Percentiles rank a stretch among this genome's conserved stretches.
Conservation (phyloP, 1,140 invertebrate genomes). For the Geopemphigus sp. region DNA sequence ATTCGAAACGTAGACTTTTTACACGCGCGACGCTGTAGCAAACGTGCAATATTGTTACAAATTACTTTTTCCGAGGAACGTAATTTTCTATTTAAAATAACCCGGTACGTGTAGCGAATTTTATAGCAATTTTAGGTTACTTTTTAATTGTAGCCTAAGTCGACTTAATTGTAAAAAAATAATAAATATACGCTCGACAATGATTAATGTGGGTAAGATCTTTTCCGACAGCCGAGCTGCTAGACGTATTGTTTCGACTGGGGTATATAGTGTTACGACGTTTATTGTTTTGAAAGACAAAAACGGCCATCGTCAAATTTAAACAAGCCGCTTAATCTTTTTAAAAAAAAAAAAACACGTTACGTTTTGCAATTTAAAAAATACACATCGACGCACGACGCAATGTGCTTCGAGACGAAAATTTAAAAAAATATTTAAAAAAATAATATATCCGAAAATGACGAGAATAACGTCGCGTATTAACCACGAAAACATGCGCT, state of each 20-base stretch:
- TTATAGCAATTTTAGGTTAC: too few species aligned
- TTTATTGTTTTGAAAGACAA: not conserved
- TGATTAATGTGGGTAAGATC: constrained; percentile 7
- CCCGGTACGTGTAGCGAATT: not conserved
- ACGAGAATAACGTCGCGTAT: not conserved
- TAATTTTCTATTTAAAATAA: not conserved
- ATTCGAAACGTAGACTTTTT: too few species aligned
- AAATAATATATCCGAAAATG: not conserved
- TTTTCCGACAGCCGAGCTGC: not conserved
- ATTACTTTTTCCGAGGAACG: not conserved
- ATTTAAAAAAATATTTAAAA: not conserved
- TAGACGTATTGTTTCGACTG: not conserved
- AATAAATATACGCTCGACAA: not conserved
- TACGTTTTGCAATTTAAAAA: not conserved
- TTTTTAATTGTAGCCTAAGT: not conserved
- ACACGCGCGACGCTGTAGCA: too few species aligned
- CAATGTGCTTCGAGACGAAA: not conserved
- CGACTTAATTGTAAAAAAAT: constrained; percentile 3
- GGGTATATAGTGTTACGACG: too few species aligned
- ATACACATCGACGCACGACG: not conserved
- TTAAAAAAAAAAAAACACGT: not conserved
- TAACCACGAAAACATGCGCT: not conserved
- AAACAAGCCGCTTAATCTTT: not conserved
- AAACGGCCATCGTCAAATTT: not conserved
- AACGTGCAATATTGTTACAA: not conserved